Evolutionary conservation across 37 sponge, comb jelly and placozoan genomes (phyloP).

Genomic region (Beroe forskalii): DNA sequence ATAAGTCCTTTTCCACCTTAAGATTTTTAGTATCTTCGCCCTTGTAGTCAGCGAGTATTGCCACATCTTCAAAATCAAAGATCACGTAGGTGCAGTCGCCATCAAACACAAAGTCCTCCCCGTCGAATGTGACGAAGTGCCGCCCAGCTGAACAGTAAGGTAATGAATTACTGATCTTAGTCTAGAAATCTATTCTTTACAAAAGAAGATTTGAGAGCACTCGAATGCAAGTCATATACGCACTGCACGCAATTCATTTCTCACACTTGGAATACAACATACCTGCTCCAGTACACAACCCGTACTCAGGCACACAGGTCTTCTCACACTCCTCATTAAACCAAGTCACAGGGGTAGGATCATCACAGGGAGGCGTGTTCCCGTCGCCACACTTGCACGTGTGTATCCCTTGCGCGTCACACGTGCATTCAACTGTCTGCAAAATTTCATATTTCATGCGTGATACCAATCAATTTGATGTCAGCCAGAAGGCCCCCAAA

Average conservation of each 20-base stretch:
- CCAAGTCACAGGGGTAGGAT: conserved; percentile 24
- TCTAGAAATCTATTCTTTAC: no score
- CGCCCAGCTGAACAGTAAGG: no score
- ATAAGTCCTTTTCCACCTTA: no score
- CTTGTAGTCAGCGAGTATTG: neutral
- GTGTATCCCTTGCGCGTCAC: conserved; percentile 35
- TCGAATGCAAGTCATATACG: no score
- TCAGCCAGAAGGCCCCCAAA: no score
- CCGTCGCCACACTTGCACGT: neutral
- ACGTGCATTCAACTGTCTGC: neutral
- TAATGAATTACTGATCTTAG: no score
- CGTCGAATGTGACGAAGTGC: conserved; percentile 12
- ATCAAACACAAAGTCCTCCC: neutral
- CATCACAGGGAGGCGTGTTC: neutral
- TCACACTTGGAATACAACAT: no score
- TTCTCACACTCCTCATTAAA: neutral
- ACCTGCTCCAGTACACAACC: neutral
- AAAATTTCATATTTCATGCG: no score
- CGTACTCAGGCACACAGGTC: conserved; percentile 12
- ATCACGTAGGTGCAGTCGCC: conserved; percentile 18
- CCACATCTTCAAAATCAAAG: neutral
- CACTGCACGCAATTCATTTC: no score
- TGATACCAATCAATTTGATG: no score
- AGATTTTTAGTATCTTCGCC: no score
- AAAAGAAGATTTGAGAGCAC: no score